Percentiles rank a stretch among this genome's conserved stretches.
Evolutionary conservation across 2,888 invertebrate genomes (phyloP).

Genomic region (Dryomyza anilis): DNA sequence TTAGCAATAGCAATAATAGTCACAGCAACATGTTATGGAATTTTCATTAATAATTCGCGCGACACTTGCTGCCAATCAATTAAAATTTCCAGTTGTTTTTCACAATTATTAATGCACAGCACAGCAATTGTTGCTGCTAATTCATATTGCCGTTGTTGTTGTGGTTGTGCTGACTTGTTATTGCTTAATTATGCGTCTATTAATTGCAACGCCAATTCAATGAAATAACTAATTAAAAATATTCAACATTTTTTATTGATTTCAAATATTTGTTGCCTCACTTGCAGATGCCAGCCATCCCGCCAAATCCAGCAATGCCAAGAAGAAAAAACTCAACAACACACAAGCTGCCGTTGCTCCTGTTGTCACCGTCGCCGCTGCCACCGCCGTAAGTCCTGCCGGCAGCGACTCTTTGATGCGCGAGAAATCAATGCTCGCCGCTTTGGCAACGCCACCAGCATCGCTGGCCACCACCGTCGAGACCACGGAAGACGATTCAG

Average conservation of each 20-base stretch:
- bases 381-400: slow-evolving; percentile 47
- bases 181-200: not conserved
- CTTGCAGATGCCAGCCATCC: slow-evolving; percentile 17
- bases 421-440: slow-evolving; percentile 43
- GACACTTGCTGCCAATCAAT: slow-evolving; percentile 2
- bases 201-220: not conserved
- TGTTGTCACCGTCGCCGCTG: not conserved
- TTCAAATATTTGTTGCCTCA: not conserved
- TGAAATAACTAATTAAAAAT: not conserved
- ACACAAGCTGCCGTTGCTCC: slow-evolving; percentile 18
- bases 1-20: slow-evolving; percentile 21
- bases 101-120: too few species aligned
- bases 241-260: not conserved
- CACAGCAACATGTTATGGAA: slow-evolving; percentile 16
- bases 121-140: too few species aligned
- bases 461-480: slow-evolving; percentile 42
- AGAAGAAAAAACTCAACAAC: slow-evolving; percentile 52
- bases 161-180: not conserved
- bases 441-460: slow-evolving; percentile 34
- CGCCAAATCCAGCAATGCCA: slow-evolving; percentile 48
- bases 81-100: slow-evolving; percentile 6
- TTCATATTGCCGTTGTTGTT: not conserved
- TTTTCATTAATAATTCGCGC: slow-evolving; percentile 17
- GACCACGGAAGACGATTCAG: slow-evolving; percentile 63
- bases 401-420: slow-evolving; percentile 51